Percentiles rank a stretch among this genome's conserved stretches.
Conservation (phyloP, 2,888 invertebrate species). For the Ophion slaviceki region DNA sequence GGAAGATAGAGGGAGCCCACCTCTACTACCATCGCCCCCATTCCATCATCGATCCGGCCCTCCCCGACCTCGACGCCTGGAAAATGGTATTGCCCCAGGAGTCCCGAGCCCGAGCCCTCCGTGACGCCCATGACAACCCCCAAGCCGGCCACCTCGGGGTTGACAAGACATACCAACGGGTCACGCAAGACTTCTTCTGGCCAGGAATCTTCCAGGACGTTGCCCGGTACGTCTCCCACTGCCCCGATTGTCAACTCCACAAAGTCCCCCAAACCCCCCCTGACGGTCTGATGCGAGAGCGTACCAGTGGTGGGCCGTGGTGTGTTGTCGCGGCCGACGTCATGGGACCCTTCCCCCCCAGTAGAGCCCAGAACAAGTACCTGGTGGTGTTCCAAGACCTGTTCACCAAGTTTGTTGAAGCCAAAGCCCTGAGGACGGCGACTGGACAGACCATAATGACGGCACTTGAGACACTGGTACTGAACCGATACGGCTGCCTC, state of each 20-base stretch:
- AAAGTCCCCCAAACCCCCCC: too few relatives aligned
- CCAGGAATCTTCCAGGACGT: constrained; percentile 6
- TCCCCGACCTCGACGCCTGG: neutral
- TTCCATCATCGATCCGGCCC: constrained; percentile 11
- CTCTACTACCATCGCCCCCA: neutral
- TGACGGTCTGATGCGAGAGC: neutral
- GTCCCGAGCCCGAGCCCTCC: too few relatives aligned
- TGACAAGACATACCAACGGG: neutral
- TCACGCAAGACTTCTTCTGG: constrained; percentile 8
- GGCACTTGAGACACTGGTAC: neutral
- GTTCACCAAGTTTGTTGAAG: constrained; percentile 60
- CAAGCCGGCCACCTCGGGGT: too few relatives aligned
- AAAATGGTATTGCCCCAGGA: too few relatives aligned
- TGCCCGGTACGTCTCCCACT: neutral
- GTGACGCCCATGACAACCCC: too few relatives aligned
- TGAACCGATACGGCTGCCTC: constrained; percentile 5
- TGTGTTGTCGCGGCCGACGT: constrained; percentile 48
- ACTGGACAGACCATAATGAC: constrained; percentile 9
- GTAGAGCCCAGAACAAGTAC: constrained; percentile 43
- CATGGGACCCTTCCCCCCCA: constrained; percentile 66
- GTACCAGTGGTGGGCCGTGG: neutral
- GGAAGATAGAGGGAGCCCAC: constrained; percentile 42
- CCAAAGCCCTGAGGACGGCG: neutral
- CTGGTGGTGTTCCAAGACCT: constrained; percentile 66
- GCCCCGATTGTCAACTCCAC: neutral